phyloP scores from a whole-genome alignment of 1,140 invertebrate species.

The Diplogasteroides magnus region DNA sequence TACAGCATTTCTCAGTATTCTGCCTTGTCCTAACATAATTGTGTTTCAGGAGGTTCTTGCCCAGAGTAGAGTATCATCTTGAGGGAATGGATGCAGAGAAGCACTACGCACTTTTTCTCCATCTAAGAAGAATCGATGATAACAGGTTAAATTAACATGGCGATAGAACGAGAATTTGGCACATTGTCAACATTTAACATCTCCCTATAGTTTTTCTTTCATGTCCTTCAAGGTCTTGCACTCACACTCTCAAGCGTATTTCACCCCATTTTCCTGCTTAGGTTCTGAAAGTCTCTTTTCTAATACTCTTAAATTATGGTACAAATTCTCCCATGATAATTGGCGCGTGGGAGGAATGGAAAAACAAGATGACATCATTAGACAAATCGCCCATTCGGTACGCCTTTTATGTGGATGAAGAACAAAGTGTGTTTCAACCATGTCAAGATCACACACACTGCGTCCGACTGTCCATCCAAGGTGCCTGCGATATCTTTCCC shows the following conservation, averaged over 20 bases:
- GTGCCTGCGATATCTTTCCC: slow-evolving; percentile 2
- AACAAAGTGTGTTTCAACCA: slow-evolving; percentile 29
- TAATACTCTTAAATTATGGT: background rate
- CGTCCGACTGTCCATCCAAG: slow-evolving; percentile 4
- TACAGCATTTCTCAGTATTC: no score
- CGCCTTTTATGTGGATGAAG: slow-evolving; percentile 29
- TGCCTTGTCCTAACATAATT: background rate
- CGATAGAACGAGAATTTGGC: no score
- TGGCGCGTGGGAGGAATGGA: background rate
- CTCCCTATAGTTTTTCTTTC: no score
- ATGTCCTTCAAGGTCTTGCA: slow-evolving; percentile 26
- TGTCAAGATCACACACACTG: slow-evolving; percentile 30
- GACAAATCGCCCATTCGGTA: background rate
- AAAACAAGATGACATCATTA: background rate
- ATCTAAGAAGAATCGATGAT: slow-evolving; percentile 27
- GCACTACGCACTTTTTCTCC: slow-evolving; percentile 22
- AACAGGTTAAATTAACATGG: no score
- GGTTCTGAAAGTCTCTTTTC: background rate
- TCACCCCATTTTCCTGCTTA: slow-evolving; percentile 17
- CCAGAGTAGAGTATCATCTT: slow-evolving; percentile 30
- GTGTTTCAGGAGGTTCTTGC: slow-evolving; percentile 38
- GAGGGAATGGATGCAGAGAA: slow-evolving; percentile 26
- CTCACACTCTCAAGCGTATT: slow-evolving; percentile 17
- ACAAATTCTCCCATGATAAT: background rate
- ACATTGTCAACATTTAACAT: no score